Base-by-base conservation (phyloP, 2,797 vertebrate genomes). In the Fringilla coelebs region DNA sequence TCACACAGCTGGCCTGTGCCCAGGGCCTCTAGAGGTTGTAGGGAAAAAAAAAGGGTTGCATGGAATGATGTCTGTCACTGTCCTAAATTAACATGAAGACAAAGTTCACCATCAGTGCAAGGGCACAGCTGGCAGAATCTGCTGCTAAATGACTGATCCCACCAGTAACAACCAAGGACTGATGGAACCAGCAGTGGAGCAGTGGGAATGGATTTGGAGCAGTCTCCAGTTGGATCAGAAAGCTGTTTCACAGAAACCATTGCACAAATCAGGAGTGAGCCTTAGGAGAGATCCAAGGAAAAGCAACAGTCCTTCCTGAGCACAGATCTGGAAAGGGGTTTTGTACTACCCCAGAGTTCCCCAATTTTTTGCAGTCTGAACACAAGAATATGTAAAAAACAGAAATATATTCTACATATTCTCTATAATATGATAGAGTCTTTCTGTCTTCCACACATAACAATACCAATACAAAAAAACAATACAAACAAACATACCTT, bases 401-500 rank as follows among this genome's bases (percentile, higher is more conserved):
- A 49, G 38, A 43, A 43, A 43, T 43, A 43, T 43, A 43, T 43
- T 43, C 41, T 43, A 43, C 18, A 43, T 43, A 43, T 43, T 43
- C 41, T 43, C 18, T 9, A 43, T 43, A 43, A 43, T 19, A 43
- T 36, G 13, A 28, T 21, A 73, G 16, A 80, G 17, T 7, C 24
- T 52, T 82, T 87, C 26, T n/a, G 7, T 51, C 49, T 87, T 61
- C 62, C 38, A 45, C 31, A 74, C 6, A 41, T 71, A 40, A 67
- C 19, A 90, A 74, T 68, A 25, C 34, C 22, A 65, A 20, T 49
- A 61, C 3, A 75, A 85, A 84, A 77, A 62, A 40, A 2, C 15
- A 48, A 68, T 26, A 82, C 29, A 76, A 85, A 20, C 24, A 89
- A 81, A 83, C 68, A 13, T 94, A 95, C 94, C 92, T 91, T 45